Conservation (phyloP, 2,113 vertebrate species). For the Notothenia coriiceps region DNA sequence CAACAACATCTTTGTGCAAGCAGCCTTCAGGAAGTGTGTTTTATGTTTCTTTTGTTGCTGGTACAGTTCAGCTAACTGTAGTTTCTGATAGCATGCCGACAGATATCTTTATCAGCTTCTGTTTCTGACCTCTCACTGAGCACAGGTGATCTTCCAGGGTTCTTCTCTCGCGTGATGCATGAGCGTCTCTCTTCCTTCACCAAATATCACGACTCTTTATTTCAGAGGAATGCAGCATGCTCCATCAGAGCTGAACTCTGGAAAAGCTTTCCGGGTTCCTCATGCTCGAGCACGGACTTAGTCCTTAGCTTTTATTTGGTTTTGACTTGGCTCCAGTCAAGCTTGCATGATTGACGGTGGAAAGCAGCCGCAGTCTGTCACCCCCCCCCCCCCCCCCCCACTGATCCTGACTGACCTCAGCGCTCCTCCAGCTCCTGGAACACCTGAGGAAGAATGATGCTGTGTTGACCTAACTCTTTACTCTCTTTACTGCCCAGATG, state of each 20-base stretch:
- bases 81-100: constrained; percentile 10
- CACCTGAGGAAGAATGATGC: constrained; percentile 63
- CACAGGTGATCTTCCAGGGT: constrained; percentile 20
- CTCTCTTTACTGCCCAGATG: constrained; percentile 85
- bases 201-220: not conserved
- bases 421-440: constrained; percentile 49
- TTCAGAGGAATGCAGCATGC: constrained; percentile 51
- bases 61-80: not conserved
- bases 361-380: constrained; percentile 40
- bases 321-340: constrained; percentile 33
- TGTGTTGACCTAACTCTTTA: constrained; percentile 78
- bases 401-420: constrained; percentile 45
- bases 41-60: not conserved
- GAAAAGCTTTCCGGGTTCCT: constrained; percentile 25
- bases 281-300: constrained; percentile 25
- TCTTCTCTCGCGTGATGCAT: constrained; percentile 32
- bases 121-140: constrained; percentile 77
- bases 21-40: not conserved
- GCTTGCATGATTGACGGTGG: constrained; percentile 66
- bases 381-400: constrained; percentile 13
- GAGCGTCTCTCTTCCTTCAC: constrained; percentile 22
- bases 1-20: not conserved
- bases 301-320: constrained; percentile 19
- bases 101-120: not conserved
- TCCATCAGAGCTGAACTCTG: constrained; percentile 30